Base-by-base conservation (phyloP, 2,888 invertebrate species). In the Athalia circularis region DNA sequence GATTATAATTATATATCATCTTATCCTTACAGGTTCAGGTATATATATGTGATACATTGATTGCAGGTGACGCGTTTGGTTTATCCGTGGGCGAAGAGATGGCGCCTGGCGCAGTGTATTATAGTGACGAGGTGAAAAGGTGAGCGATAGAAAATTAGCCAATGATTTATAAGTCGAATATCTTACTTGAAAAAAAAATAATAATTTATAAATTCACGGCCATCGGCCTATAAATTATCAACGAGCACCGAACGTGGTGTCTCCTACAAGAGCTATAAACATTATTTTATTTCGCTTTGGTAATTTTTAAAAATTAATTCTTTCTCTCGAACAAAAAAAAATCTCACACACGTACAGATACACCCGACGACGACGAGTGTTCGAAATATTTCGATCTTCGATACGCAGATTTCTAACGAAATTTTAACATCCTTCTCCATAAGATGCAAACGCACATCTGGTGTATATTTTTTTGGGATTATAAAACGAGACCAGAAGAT, bases 21-120 rank as follows among this genome's bases (percentile, higher is more conserved):
- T 29, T 29, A 29, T 29, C 29, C 29, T 29, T 29, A 29, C 29
- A 29, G 29, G 29, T 29, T 29, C 29, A 29, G 29, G 29, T 29
- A 54, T 61, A 65, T 43, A 9, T 47, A 43, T 48, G 2, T 75
- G 62, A 75, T 43, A 29, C 75, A 75, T 75, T 75, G 75, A 75
- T 75, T 75, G 50, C 75, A 75, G 75, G 75, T 75, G 75, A 50
- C 62, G 50, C 43, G 4, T 48, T 52, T 64, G 75, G 75, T 75
- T 75, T 64, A 47, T 29, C 75, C 75, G 62, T 64, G 50, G 62
- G 75, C 75, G 50, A 75, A 75, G 75, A 75, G 75, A 75, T 75
- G 75, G 75, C 75, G 75, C 62, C 75, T 75, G 62, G 52, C 29
- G 29, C 29, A 29, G 29, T 29, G 29, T 29, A 29, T 29, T 29